phyloP scores from a whole-genome alignment of 2,113 vertebrate species.

The Arothron firmamentum region DNA sequence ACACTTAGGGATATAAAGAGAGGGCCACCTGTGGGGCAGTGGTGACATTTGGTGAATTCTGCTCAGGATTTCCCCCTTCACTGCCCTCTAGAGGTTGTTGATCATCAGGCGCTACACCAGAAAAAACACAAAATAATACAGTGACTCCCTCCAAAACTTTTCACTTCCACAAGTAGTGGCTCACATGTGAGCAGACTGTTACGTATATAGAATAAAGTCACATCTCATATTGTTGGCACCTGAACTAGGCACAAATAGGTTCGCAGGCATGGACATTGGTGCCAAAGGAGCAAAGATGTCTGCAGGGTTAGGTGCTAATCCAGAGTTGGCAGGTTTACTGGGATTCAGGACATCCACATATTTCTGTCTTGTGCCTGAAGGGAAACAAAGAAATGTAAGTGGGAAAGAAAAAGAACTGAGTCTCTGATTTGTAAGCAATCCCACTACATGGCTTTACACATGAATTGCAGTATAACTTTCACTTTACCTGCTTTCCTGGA shows the following conservation, averaged over 20 bases:
- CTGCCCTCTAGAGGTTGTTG: constrained; percentile 77
- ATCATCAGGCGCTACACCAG: constrained; percentile 74
- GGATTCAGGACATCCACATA: constrained; percentile 95
- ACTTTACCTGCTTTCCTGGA: constrained; percentile 90
- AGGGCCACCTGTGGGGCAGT: constrained; percentile 59
- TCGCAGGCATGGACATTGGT: constrained; percentile 86
- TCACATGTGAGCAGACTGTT: background rate
- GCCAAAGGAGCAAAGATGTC: constrained; percentile 93
- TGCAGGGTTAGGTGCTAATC: constrained; percentile 77
- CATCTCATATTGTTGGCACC: constrained; percentile 63
- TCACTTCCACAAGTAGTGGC: background rate
- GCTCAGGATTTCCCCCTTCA: constrained; percentile 60
- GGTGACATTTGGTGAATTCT: constrained; percentile 56
- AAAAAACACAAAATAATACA: background rate
- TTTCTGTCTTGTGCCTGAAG: constrained; percentile 77
- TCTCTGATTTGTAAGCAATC: background rate
- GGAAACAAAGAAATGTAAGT: constrained; percentile 11
- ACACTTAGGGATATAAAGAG: background rate
- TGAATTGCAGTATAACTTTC: background rate
- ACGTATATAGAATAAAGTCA: background rate
- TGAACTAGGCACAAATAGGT: constrained; percentile 84
- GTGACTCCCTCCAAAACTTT: background rate
- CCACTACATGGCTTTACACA: background rate
- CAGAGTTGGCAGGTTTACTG: constrained; percentile 67
- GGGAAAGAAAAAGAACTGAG: background rate